Conservation (phyloP, 2,797 vertebrate genomes). For the Clarias platycephalus region DNA sequence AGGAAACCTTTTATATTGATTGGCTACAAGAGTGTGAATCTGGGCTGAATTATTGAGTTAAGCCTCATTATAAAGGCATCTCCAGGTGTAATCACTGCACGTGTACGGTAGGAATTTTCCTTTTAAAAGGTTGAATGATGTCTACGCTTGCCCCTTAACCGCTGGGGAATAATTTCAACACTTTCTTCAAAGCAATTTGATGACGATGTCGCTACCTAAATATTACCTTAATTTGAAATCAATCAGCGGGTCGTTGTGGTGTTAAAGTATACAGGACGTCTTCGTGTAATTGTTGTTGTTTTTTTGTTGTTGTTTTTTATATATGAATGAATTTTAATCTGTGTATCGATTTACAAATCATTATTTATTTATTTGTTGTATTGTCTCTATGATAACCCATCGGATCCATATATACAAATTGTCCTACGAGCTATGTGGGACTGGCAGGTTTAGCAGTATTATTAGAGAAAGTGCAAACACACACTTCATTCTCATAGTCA, state of each 20-base stretch:
- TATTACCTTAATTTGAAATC: neutral
- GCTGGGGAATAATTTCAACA: conserved; percentile 17
- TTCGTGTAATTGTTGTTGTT: neutral
- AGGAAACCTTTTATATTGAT: neutral
- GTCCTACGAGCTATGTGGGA: neutral
- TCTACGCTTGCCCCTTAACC: no score
- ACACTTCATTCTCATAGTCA: conserved; percentile 19
- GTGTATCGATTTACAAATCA: neutral
- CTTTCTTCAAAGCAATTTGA: conserved; percentile 4
- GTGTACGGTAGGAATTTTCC: neutral
- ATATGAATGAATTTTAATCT: neutral
- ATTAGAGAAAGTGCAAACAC: neutral
- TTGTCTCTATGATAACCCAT: no score
- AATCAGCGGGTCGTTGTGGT: neutral
- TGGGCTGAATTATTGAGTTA: neutral
- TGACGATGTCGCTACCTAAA: conserved; percentile 10
- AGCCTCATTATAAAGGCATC: neutral
- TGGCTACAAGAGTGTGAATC: neutral
- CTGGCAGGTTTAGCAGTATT: neutral
- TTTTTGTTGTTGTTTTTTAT: neutral
- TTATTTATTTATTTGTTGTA: neutral
- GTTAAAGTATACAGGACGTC: neutral
- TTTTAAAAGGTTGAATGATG: neutral
- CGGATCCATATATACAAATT: neutral
- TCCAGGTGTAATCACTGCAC: neutral